Evolutionary conservation across 2,113 vertebrate species (phyloP), one percentile per base, ranked within the genome.

Genomic region (Grammomys dolichurus): DNA sequence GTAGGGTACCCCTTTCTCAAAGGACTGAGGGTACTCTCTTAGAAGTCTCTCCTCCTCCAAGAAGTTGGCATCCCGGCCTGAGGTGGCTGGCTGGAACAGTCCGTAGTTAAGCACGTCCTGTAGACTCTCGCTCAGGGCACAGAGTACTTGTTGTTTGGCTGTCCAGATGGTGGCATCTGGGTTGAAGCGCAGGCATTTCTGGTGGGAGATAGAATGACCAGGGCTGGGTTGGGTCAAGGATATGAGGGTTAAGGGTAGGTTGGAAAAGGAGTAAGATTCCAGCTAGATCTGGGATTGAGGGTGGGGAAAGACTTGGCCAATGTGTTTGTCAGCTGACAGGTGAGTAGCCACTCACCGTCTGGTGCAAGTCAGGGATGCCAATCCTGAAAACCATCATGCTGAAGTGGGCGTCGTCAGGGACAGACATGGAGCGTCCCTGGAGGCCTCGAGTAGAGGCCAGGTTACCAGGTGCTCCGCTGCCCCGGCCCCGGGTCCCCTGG

Each of bases 351-450:
- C 99, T 99, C 96, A 99, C 99, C 97, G 99, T 99, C 98, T 99
- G 99, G 98, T 99, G 99, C 94, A 99, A 99, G 98, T 99, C 99
- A 26, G 99, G 99, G 98, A 99, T 99, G 96, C 99, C 99, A 40
- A 99, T 99, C 91, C 99, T 98, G 96, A 99, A 99, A 97, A 99
- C 99, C 99, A 99, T 99, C 99, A 99, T 99, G 98, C 99, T 99
- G 97, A 99, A 99, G 98, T 99, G 98, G 94, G 99, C 91, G 95
- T 99, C 99, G 58, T 99, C 99, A 14, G 98, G 97, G 0, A 99
- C 98, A 87, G 98, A 98, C 97, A 98, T 98, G 76, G 98, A 98
- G 95, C 98, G 99, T 84, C 98, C 99, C 97, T 99, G 99, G 97
- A 98, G 98, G 98, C 99, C 98, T 98, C 99, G 97, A 91, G 95